Base-by-base conservation (phyloP, 2,797 vertebrate species). In the Gymnodraco acuticeps region DNA sequence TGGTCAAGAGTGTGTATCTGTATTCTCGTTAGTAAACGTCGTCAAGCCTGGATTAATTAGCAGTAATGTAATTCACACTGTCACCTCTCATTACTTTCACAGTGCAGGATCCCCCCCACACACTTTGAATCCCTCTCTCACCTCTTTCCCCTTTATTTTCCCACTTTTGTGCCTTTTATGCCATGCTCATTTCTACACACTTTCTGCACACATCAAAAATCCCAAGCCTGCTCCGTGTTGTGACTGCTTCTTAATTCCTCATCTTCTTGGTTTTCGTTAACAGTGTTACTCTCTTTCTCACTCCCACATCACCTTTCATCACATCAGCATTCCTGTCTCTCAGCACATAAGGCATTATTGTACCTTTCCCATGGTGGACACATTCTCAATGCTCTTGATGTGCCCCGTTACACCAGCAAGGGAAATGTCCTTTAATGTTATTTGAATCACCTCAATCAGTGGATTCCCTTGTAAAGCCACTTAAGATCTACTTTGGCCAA, bases 31-130 rank as follows among this genome's bases (percentile, higher is more conserved):
- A 90, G 86, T 80, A 75, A 68, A 89, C 69, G 91, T 89, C 87
- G 83, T 92, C 90, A 93, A 89, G 88, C 82, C 75, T 91, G 87
- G 68, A 92, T 89, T 94, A 89, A 93, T 94, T 93, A 93, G 82
- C 88, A 72, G 68, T 89, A 90, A 93, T 90, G 73, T 85, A 87
- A 92, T 92, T 91, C 90, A 85, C 84, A 86, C 64, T 90, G 92
- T 92, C 92, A 79, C 84, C 85, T 92, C 82, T 87, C 83, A 90
- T 93, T 92, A 90, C 70, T 54, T 86, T 86, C 84, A 83, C 55
- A 70, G 66, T 64, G 73, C 80, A 82, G 41, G 62, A 81, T 69
- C 62, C 62, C 62, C 64, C 19, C 65, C 56, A 62, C 47, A 50
- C 65, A 73, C 63, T 46, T 73, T 62, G 56, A 46, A 64, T 51